Base-by-base conservation (phyloP, 2,888 invertebrate species). In the Macrophya annulata region DNA sequence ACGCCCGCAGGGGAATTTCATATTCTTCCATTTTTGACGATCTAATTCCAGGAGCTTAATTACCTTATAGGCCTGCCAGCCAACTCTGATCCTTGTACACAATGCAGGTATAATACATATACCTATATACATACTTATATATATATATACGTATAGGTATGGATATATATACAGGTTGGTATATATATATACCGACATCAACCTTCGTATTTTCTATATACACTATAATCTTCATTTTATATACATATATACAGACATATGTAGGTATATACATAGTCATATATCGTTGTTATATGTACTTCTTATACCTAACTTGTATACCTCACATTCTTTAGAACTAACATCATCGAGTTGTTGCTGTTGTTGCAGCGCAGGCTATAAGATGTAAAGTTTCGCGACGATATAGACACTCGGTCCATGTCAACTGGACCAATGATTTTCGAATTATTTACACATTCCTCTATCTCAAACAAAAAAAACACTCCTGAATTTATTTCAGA, bases 1-100 rank as follows among this genome's bases (percentile, higher is more conserved):
- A 86, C 88, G 90, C 90, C 90, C 87, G 88, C 87, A 55, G 86
- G 88, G 89, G 89, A 88, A 89, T 89, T 89, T 90, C 88, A 87
- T 89, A 87, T 89, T 89, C 88, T 88, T 88, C 87, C 86, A 88
- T 90, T 88, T 89, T 87, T 87, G 88, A 87, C 87, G 86, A 87
- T 88, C 91, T 90, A 90, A 91, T 91, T 91, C 91, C 91, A 90
- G 91, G 88, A 91, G 91, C 91, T 90, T 90, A 90, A 91, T 91
- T 91, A 91, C 89, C 90, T 90, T 90, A 86, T 88, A 86, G 68
- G 83, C 45, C 55, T 55, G 55, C n/a, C 55, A 55, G 55, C 55
- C 55, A 55, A 55, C 55, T 55, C 55, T 25, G 62, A 21, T 62
- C 62, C 62, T 3, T 62, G 62, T 62, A 62, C 62, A 62, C 62